phyloP scores from a whole-genome alignment of 2,888 invertebrate species.

The Drosophila anomalata region DNA sequence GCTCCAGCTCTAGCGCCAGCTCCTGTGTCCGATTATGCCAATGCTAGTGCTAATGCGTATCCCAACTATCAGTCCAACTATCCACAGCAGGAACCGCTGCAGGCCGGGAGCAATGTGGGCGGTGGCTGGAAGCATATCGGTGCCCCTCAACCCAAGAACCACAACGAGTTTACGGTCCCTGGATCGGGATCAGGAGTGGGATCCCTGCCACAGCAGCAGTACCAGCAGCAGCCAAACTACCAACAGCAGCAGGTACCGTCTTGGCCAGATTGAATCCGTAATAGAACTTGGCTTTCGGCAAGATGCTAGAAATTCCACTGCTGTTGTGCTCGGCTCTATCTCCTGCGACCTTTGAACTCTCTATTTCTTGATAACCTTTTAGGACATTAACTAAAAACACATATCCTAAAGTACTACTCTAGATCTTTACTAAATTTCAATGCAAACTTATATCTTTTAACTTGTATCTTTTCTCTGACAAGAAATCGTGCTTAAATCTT shows the following conservation, averaged over 20 bases:
- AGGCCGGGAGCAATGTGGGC: conserved; percentile 32
- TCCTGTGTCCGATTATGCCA: conserved; percentile 32
- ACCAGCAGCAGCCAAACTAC: conserved; percentile 51
- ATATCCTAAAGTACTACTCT: background rate
- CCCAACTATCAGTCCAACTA: conserved; percentile 27
- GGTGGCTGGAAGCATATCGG: conserved; percentile 72
- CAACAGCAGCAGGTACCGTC: conserved; percentile 62
- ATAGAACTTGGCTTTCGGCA: conserved; percentile 54
- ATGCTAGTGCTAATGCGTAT: conserved; percentile 9
- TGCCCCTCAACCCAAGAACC: conserved; percentile 64
- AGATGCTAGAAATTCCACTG: conserved; percentile 52
- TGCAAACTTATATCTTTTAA: background rate
- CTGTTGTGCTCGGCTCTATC: conserved; percentile 52
- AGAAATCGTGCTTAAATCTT: background rate
- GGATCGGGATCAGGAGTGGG: conserved; percentile 26
- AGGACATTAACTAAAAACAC: conserved; percentile 1
- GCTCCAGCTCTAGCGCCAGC: conserved; percentile 42
- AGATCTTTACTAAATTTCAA: conserved; percentile 10
- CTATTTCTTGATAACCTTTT: conserved; percentile 1
- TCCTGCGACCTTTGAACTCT: conserved; percentile 42
- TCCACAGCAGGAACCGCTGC: conserved; percentile 36
- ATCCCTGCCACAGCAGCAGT: conserved; percentile 48
- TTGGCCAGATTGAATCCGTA: conserved; percentile 51
- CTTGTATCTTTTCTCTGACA: background rate
- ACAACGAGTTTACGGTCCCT: conserved; percentile 47